phyloP scores from a whole-genome alignment of 2,888 invertebrate genomes.

The Caenorhabditis sp. region DNA sequence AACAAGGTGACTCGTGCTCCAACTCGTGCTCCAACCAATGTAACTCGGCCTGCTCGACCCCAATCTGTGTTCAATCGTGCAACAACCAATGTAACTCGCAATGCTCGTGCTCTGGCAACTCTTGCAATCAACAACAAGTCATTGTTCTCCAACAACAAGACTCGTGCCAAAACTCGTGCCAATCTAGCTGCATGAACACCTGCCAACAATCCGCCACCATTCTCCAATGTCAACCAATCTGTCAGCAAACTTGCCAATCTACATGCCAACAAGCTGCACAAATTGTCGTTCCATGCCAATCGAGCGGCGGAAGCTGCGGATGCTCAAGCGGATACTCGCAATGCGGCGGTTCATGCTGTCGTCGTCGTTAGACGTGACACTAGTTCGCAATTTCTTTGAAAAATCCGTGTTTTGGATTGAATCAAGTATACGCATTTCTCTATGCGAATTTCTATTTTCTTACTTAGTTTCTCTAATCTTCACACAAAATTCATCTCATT shows the following conservation, averaged over 20 bases:
- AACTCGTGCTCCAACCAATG: conserved; percentile 57
- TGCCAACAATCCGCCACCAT: conserved; percentile 49
- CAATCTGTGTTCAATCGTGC: conserved; percentile 46
- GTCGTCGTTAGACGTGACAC: conserved; percentile 38
- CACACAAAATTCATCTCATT: conserved; percentile 21
- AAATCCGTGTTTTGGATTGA: conserved; percentile 11
- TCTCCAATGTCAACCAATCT: conserved; percentile 53
- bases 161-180: conserved; percentile 50
- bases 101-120: conserved; percentile 43
- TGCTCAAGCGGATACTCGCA: conserved; percentile 55
- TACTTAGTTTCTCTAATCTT: conserved; percentile 9
- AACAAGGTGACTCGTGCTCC: conserved; percentile 49
- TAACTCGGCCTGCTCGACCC: conserved; percentile 46
- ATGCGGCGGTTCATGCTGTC: conserved; percentile 60
- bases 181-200: conserved; percentile 54
- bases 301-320: conserved; percentile 41
- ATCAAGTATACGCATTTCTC: conserved; percentile 5
- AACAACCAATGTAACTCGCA: conserved; percentile 50
- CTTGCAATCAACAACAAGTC: conserved; percentile 47
- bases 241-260: conserved; percentile 55
- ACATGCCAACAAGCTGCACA: conserved; percentile 59
- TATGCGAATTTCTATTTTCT: conserved; percentile 41
- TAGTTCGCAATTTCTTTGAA: background rate
- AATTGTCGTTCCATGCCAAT: conserved; percentile 53
- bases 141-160: conserved; percentile 51